phyloP scores from a whole-genome alignment of 2,113 vertebrate species.

The Callipepla squamata region DNA sequence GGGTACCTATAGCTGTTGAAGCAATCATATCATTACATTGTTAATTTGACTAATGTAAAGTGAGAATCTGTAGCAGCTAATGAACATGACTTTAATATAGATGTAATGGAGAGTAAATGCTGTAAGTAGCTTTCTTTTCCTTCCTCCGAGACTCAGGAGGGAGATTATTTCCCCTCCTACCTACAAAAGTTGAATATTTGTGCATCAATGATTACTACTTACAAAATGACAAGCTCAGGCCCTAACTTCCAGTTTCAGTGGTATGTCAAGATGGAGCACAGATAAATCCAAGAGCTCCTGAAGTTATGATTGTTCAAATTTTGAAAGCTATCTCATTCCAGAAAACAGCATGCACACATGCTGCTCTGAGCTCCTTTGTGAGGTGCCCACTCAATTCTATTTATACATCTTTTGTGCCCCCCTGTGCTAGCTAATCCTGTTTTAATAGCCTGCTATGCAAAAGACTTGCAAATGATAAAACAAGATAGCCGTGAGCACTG shows the following conservation, averaged over 20 bases:
- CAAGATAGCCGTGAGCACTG: background rate
- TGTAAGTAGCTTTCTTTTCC: background rate
- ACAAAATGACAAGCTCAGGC: background rate
- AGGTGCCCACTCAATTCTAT: background rate
- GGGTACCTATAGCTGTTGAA: background rate
- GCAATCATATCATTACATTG: background rate
- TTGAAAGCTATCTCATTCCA: background rate
- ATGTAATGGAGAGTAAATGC: background rate
- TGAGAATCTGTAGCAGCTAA: background rate
- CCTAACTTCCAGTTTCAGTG: background rate
- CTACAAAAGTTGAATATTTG: background rate
- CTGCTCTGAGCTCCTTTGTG: background rate
- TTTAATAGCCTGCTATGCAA: background rate
- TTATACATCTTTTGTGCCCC: background rate
- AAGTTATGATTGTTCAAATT: background rate
- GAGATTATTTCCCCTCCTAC: background rate
- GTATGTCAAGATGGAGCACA: background rate
- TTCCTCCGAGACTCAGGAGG: background rate
- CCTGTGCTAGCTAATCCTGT: background rate
- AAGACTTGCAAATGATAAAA: background rate
- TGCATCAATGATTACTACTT: background rate
- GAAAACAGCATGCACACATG: rapidly evolving
- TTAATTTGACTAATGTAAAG: background rate
- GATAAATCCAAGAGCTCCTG: background rate
- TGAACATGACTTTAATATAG: background rate